Percentiles rank a stretch among this genome's conserved stretches.
Evolutionary conservation across 2,113 vertebrate species (phyloP).

Genomic region (human): GRCh38 chr6:90352001-90352500

Average conservation of each 20-base stretch:
- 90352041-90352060: slow-evolving; percentile 82
- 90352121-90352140: slow-evolving; percentile 72
- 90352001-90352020: slow-evolving; percentile 73
- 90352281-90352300: not conserved
- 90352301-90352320: not conserved
- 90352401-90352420: not conserved
- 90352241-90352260: not conserved
- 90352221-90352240: not conserved
- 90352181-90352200: slow-evolving; percentile 31
- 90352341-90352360: not conserved
- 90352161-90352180: slow-evolving; percentile 35
- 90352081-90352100: slow-evolving; percentile 81
- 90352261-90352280: not conserved
- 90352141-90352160: not conserved
- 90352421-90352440: not conserved
- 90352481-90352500: not conserved
- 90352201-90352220: not conserved
- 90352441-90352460: not conserved
- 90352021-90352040: slow-evolving; percentile 78
- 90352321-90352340: not conserved
- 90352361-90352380: not conserved
- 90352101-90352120: slow-evolving; percentile 78
- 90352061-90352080: slow-evolving; percentile 78
- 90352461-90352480: not conserved
- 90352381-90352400: not conserved